Evolutionary conservation across 2,113 vertebrate genomes (phyloP).

Genomic region (Halcyon senegalensis): DNA sequence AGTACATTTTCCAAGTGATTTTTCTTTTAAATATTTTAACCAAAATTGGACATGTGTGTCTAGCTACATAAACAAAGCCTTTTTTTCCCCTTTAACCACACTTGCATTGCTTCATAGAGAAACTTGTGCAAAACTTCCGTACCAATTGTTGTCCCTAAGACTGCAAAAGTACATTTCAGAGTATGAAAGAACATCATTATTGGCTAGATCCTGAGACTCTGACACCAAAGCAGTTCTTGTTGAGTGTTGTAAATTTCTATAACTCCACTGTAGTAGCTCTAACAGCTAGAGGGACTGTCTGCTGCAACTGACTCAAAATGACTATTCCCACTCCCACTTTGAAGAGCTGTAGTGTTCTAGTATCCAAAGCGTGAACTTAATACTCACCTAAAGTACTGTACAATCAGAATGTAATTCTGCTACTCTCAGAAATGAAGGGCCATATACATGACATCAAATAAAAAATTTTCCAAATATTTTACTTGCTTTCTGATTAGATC

Average conservation of each 20-base stretch:
- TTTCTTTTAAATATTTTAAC: slow-evolving; percentile 31
- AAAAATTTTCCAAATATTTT: background rate
- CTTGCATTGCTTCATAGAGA: background rate
- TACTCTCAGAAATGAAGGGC: background rate
- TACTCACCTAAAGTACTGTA: background rate
- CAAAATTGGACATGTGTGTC: background rate
- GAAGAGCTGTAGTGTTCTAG: background rate
- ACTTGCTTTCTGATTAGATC: background rate
- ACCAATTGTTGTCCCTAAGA: background rate
- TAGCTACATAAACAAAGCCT: background rate
- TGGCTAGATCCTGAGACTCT: background rate
- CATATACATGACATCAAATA: background rate
- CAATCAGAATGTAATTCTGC: background rate
- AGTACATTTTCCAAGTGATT: slow-evolving; percentile 18
- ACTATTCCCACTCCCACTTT: background rate
- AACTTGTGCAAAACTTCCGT: background rate
- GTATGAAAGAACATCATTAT: background rate
- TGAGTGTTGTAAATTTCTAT: background rate
- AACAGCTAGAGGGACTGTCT: background rate
- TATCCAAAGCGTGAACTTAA: background rate
- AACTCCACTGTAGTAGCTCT: background rate
- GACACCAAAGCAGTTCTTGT: background rate
- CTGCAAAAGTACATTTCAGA: background rate
- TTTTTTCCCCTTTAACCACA: background rate
- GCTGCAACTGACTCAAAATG: background rate